Conservation (phyloP, 2,113 vertebrate genomes). For the Neopipo cinnamomea region DNA sequence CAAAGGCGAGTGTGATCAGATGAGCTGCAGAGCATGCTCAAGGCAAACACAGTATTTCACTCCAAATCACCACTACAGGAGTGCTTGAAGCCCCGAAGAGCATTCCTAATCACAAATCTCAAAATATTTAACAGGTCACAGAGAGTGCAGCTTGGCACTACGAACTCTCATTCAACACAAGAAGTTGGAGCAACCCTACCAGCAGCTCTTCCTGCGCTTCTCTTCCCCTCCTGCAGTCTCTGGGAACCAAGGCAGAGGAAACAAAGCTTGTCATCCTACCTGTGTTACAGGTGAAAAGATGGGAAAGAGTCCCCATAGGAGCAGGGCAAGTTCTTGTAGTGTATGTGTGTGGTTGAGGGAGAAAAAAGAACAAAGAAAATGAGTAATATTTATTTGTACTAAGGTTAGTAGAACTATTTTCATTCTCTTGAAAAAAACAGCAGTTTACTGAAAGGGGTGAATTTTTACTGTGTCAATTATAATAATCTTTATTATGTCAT, state of each 20-base stretch:
- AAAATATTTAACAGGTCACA: not conserved
- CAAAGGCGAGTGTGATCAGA: not conserved
- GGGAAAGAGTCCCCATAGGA: not conserved
- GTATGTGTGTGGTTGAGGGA: not conserved
- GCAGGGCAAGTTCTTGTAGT: not conserved
- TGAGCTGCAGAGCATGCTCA: not conserved
- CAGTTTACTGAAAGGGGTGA: accelerated
- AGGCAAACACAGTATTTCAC: not conserved
- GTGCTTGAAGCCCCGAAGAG: not conserved
- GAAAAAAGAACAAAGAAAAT: accelerated
- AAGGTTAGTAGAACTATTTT: not conserved
- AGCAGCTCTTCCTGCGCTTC: not conserved
- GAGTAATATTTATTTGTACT: not conserved
- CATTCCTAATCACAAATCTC: not conserved
- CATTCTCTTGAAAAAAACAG: not conserved
- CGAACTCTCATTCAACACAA: not conserved
- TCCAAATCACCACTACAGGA: not conserved
- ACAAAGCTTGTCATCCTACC: not conserved
- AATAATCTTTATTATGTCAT: not conserved
- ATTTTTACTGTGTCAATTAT: not conserved
- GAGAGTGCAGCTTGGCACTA: not conserved
- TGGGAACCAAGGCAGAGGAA: not conserved
- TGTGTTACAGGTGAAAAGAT: not conserved
- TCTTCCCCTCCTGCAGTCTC: not conserved
- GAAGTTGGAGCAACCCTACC: not conserved